Base-by-base conservation (phyloP, 2,797 vertebrate species). In the Synanceia verrucosa region DNA sequence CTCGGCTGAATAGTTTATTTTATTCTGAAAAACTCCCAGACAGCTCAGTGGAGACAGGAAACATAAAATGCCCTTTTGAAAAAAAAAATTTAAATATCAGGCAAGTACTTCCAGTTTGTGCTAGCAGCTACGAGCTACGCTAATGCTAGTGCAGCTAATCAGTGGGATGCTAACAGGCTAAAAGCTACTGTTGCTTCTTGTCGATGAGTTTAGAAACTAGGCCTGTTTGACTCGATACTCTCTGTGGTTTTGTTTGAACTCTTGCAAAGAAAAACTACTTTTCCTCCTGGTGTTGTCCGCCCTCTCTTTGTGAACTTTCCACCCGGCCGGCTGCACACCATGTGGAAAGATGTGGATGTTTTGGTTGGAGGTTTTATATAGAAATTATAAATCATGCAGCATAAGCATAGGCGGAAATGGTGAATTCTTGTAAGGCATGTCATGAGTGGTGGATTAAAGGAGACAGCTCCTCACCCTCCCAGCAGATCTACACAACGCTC, bases 351-450 rank as follows among this genome's bases (percentile, higher is more conserved):
- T 70, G 64, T 2, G 4, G 51, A 60, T 63, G 37, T 61, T 78
- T 47, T 29, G 36, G 36, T 58, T 23, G 31, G 28, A 65, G 47
- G 69, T 69, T 86, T 83, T 46, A 83, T 79, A 79, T 73, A 77
- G 73, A 83, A 81, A 79, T 70, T 9, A 88, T 84, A 72, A 89
- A 90, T 89, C 71, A 86, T 86, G 79, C 79, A 89, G 26, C 61
- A n/a, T 53, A 61, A 55, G 44, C 48, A 8, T 51, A 26, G 48
- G n/a, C 7, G 18, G 65, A 79, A 79, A 85, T 71, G 56, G 73
- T 1, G 2, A 58, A 77, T 61, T 75, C 61, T 79, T 88, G 77
- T 81, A 58, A 6, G 1, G 33, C 44, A 70, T 11, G 58, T 65
- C 46, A 72, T 12, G 23, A 24, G 29, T 13, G 64, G 26, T 26